phyloP scores from a whole-genome alignment of 1,140 invertebrate genomes.

The Drosophila ficusphila region DNA sequence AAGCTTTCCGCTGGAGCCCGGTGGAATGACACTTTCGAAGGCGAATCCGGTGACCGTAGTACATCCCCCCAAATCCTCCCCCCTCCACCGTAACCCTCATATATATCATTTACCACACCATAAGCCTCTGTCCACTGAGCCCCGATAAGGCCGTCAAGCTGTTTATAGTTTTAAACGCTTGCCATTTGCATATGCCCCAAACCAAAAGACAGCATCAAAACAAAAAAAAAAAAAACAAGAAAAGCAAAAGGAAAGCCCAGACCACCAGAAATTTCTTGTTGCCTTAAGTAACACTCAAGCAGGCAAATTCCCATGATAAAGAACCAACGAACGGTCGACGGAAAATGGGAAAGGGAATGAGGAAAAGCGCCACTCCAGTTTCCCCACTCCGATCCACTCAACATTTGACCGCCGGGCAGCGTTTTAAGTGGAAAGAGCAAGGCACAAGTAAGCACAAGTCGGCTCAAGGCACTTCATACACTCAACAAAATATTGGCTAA shows the following conservation, averaged over 20 bases:
- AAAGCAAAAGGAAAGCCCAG: background rate
- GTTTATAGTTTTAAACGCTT: conserved; percentile 69
- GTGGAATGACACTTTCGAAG: conserved; percentile 38
- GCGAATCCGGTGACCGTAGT: conserved; percentile 1
- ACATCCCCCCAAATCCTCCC: no score
- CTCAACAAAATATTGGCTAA: background rate
- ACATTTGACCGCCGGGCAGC: conserved; percentile 59
- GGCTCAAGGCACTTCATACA: conserved; percentile 18
- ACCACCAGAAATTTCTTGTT: background rate
- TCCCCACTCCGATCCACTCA: conserved; percentile 7
- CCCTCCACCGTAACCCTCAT: background rate
- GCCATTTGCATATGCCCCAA: conserved; percentile 57
- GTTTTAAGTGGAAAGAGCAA: conserved; percentile 45
- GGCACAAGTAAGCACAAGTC: conserved; percentile 12
- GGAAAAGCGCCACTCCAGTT: background rate
- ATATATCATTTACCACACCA: conserved; percentile 1
- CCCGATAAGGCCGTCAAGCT: conserved; percentile 47
- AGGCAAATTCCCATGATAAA: conserved; percentile 68
- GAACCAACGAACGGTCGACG: conserved; percentile 38
- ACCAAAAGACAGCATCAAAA: background rate
- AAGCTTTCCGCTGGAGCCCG: conserved; percentile 16
- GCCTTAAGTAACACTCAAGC: conserved; percentile 49
- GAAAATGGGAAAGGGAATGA: no score
- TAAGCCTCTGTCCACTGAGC: background rate
- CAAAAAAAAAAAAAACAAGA: background rate